A percentile compares a stretch with the other conserved stretches of the same genome.
Evolutionary conservation across 2,888 invertebrate species (phyloP).

Genomic region (Parnassius smintheus): DNA sequence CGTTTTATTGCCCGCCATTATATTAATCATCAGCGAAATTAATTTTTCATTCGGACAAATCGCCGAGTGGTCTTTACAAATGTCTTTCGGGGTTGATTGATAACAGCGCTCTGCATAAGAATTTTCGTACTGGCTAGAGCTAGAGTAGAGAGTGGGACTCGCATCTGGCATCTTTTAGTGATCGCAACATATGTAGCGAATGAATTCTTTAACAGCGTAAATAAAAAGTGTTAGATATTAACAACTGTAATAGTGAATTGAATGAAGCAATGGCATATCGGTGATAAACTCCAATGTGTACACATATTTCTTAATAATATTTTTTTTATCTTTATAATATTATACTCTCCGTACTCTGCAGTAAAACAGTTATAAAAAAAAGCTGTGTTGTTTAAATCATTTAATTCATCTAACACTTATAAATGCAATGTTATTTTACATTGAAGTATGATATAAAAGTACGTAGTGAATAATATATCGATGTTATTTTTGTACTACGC

Average conservation of each 20-base stretch:
- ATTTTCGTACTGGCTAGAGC: constrained; percentile 38
- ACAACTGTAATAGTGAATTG: neutral
- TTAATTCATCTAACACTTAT: no score
- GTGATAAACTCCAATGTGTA: no score
- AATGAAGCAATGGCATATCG: no score
- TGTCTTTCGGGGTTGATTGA: constrained; percentile 71
- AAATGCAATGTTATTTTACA: no score
- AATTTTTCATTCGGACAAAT: constrained; percentile 81
- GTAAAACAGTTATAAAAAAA: no score
- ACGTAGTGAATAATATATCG: no score
- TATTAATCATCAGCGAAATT: constrained; percentile 80
- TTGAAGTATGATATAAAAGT: no score
- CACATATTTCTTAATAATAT: no score
- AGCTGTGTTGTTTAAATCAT: no score
- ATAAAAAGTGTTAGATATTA: constrained; percentile 17
- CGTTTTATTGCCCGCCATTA: constrained; percentile 76
- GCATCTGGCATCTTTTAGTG: constrained; percentile 40
- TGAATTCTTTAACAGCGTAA: neutral
- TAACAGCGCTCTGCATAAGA: constrained; percentile 55
- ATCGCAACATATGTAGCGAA: constrained; percentile 30
- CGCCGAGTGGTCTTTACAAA: constrained; percentile 68
- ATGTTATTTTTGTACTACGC: no score
- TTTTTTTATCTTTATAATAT: no score
- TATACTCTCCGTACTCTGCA: no score
- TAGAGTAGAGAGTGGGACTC: constrained; percentile 33